Evolutionary conservation across 2,797 vertebrate genomes (phyloP).

Genomic region (Ficedula albicollis): DNA sequence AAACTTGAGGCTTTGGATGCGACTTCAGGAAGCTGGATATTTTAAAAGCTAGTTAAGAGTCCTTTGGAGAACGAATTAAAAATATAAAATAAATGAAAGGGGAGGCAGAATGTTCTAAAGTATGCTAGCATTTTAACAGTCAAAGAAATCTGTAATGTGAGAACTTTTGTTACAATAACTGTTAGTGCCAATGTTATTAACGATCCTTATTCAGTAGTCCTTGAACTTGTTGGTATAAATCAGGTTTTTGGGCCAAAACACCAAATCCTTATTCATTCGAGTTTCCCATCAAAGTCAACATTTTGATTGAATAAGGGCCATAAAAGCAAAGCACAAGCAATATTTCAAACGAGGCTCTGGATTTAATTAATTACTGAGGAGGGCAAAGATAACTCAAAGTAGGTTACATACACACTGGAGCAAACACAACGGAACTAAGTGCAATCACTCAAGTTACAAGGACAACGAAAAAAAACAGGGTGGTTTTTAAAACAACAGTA

Average conservation of each 20-base stretch:
- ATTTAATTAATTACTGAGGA: background rate
- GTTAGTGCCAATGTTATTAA: background rate
- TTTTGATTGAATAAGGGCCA: background rate
- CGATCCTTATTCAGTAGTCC: background rate
- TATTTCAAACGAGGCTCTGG: background rate
- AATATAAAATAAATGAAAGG: background rate
- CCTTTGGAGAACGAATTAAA: background rate
- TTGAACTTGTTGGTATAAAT: background rate
- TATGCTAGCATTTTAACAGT: background rate
- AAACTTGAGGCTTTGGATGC: background rate
- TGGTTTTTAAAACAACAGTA: background rate
- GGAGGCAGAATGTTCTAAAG: background rate
- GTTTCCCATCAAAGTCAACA: background rate
- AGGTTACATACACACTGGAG: background rate
- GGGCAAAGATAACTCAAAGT: constrained; percentile 33
- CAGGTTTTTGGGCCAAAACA: background rate
- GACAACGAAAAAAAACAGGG: accelerated
- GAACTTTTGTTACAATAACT: background rate
- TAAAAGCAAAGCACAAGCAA: background rate
- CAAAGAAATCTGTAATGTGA: background rate
- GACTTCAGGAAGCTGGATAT: background rate
- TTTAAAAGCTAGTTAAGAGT: background rate
- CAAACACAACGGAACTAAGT: background rate
- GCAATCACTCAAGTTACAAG: background rate
- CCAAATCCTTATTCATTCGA: background rate